Evolutionary conservation across 2,113 vertebrate genomes (phyloP), one percentile per base, ranked within the genome.

Genomic region (Meleagris gallopavo): DNA sequence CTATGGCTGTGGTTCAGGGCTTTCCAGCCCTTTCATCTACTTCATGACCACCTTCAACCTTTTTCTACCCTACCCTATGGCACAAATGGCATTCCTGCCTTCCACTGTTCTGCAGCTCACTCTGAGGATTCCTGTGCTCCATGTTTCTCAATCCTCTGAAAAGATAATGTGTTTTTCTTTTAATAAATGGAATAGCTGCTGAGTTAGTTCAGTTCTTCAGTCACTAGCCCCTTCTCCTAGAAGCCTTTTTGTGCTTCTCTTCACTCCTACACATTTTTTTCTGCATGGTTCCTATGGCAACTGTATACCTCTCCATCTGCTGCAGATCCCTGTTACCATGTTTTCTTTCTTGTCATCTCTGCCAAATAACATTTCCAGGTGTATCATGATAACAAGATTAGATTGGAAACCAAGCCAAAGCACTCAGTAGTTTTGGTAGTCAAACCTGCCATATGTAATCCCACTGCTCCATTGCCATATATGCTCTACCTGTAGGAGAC

Each of bases 271-370:
- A 82, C 78, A 41, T 34, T 90, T 95, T 54, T 93, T 83, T 38
- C 74, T 89, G 62, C 60, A 60, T 1, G 5, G 96, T 97, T 96
- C 85, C 97, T 95, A 97, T 94, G 86, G 93, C 88, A 97, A 97
- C 94, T 22, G 30, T 71, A 11, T 66, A 74, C 72, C 34, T 81
- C 69, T 93, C 89, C 88, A 91, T 95, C 83, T 97, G 88, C 83
- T 74, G 69, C 74, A 86, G 41, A 38, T 86, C 27, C n/a, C 89
- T 48, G 43, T 94, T 88, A 78, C 71, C 32, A n/a, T 21, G 61
- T 88, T 94, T 86, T 93, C 54, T 41, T 79, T 60, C 69, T 90
- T 79, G n/a, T 88, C 88, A 50, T 74, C 54, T 55, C 81, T 69
- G 52, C 54, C 66, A 88, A 89, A 40, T 86, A 83, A n/a, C 29